Evolutionary conservation across 2,888 invertebrate genomes (phyloP).

Genomic region (Tetheella fluctuosa): DNA sequence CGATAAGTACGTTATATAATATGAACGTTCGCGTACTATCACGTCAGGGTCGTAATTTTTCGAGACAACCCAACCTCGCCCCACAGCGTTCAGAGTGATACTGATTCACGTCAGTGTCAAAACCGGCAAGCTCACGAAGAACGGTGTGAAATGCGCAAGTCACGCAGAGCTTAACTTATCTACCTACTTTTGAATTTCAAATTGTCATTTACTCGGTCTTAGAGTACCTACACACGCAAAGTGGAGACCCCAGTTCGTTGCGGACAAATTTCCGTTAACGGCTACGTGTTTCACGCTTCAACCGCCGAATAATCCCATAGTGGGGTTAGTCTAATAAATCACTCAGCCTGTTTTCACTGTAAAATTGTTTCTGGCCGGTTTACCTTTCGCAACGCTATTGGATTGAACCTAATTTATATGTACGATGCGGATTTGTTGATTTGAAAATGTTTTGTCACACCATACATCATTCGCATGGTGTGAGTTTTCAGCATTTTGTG

Average conservation of each 20-base stretch:
- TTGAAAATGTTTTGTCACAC: slow-evolving; percentile 2
- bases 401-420: not conserved
- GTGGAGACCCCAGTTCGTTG: slow-evolving; percentile 44
- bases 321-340: slow-evolving; percentile 42
- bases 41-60: slow-evolving; percentile 49
- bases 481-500: not conserved
- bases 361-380: slow-evolving; percentile 7
- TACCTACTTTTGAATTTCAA: slow-evolving; percentile 74
- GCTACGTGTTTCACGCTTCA: slow-evolving; percentile 47
- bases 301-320: slow-evolving; percentile 31
- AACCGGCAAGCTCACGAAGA: slow-evolving; percentile 58
- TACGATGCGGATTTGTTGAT: slow-evolving; percentile 2
- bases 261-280: slow-evolving; percentile 52
- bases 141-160: slow-evolving; percentile 81
- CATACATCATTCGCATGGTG: not conserved
- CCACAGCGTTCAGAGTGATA: slow-evolving; percentile 50
- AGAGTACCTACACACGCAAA: slow-evolving; percentile 56
- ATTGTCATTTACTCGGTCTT: slow-evolving; percentile 68
- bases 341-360: slow-evolving; percentile 29
- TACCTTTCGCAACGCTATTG: slow-evolving; percentile 3
- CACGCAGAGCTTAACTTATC: slow-evolving; percentile 74
- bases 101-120: slow-evolving; percentile 68
- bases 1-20: slow-evolving; percentile 70
- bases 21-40: slow-evolving; percentile 60
- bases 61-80: slow-evolving; percentile 50